Percentiles rank a stretch among this genome's conserved stretches.
Evolutionary conservation across 2,113 vertebrate species (phyloP).

Genomic region (Alligator mississippiensis): DNA sequence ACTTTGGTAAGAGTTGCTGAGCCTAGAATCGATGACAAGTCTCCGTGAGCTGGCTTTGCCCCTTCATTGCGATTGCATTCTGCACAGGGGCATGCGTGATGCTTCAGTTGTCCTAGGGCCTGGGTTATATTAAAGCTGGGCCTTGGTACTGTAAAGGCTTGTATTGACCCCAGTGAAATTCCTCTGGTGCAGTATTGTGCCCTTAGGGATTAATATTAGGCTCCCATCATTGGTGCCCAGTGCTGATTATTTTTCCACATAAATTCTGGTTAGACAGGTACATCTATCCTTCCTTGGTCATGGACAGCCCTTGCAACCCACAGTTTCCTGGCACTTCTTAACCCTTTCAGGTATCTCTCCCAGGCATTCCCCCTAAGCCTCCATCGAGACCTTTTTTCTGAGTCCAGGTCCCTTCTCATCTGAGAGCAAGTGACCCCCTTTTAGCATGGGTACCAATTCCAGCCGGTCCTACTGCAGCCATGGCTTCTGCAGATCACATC

Average conservation of each 20-base stretch:
- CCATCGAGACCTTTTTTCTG: not conserved
- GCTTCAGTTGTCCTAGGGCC: not conserved
- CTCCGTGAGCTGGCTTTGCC: not conserved
- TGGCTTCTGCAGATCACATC: not conserved
- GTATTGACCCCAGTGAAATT: not conserved
- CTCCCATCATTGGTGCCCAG: not conserved
- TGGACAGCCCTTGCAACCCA: not conserved
- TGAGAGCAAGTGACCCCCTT: not conserved
- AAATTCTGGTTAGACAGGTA: not conserved
- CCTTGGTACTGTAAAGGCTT: not conserved
- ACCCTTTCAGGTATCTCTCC: not conserved
- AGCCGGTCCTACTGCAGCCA: not conserved
- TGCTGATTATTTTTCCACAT: not conserved
- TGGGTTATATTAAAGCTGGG: not conserved
- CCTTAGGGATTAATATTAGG: not conserved
- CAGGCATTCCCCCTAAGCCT: not conserved
- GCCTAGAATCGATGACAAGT: not conserved
- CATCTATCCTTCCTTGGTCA: not conserved
- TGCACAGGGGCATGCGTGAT: not conserved
- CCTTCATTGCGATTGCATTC: rapidly evolving
- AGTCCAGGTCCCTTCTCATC: not conserved
- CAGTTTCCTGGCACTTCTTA: not conserved
- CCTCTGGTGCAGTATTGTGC: not conserved
- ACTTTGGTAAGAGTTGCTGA: constrained; percentile 84
- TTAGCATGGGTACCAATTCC: not conserved